Conservation (phyloP, 2,888 invertebrate genomes). For the Listrodromus nycthemerus region DNA sequence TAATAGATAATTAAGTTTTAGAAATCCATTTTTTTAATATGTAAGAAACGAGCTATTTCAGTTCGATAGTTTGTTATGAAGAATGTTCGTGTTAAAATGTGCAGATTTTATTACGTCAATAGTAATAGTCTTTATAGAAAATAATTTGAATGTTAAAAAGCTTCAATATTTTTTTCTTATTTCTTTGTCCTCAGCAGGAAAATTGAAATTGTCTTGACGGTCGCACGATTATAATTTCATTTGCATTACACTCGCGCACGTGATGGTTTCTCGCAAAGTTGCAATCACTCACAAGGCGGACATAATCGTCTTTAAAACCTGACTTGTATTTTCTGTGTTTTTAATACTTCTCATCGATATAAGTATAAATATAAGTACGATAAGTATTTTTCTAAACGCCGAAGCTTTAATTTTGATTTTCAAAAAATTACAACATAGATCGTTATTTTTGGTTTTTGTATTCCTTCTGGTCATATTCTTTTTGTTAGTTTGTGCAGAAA, state of each 20-base stretch:
- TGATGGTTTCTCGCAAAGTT: background rate
- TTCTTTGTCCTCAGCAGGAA: background rate
- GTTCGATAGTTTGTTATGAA: too few species aligned
- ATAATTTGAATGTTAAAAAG: too few species aligned
- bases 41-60: too few species aligned
- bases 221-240: background rate
- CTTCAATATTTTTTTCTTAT: background rate
- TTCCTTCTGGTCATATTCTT: too few species aligned
- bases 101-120: too few species aligned
- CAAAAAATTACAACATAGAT: too few species aligned
- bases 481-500: too few species aligned
- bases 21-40: too few species aligned
- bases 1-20: too few species aligned
- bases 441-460: too few species aligned
- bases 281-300: slow-evolving; percentile 20
- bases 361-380: background rate
- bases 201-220: background rate
- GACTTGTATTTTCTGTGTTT: slow-evolving; percentile 43
- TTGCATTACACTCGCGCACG: background rate
- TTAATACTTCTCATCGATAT: slow-evolving; percentile 59
- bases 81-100: too few species aligned
- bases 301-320: background rate
- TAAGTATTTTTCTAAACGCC: slow-evolving; percentile 1
- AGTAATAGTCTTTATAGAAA: too few species aligned
- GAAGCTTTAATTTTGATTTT: background rate